A percentile compares a stretch with the other conserved stretches of the same genome.
phyloP scores from a whole-genome alignment of 2,797 vertebrate species.

The Chaetophractus vellerosus region DNA sequence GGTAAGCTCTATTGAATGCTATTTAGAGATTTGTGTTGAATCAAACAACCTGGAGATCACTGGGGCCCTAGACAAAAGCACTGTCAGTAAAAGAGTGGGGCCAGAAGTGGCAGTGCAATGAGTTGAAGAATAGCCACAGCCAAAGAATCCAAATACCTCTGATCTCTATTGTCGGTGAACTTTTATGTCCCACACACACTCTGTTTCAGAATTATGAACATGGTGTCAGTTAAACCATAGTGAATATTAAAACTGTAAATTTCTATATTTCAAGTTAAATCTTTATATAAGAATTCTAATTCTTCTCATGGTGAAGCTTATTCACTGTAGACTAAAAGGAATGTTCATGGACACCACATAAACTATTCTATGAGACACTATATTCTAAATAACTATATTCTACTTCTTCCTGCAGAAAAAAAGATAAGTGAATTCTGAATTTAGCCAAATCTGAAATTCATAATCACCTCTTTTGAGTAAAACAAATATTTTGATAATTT shows the following conservation, averaged over 20 bases:
- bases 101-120: background rate
- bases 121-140: background rate
- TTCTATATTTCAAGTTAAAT: constrained; percentile 52
- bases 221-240: background rate
- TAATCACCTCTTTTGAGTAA: constrained; percentile 57
- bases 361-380: background rate
- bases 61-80: background rate
- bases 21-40: background rate
- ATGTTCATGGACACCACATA: background rate
- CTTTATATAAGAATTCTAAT: constrained; percentile 16
- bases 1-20: background rate
- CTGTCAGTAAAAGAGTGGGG: background rate
- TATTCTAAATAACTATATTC: constrained; percentile 22
- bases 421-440: constrained; percentile 59
- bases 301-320: background rate
- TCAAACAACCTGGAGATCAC: background rate
- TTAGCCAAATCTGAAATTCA: constrained; percentile 53
- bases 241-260: constrained; percentile 27
- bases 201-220: background rate
- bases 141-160: background rate
- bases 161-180: background rate
- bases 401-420: background rate
- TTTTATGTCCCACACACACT: background rate
- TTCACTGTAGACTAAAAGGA: constrained; percentile 7
- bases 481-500: constrained; percentile 58